phyloP scores from a whole-genome alignment of 2,797 vertebrate species.

The Podarcis lilfordi region DNA sequence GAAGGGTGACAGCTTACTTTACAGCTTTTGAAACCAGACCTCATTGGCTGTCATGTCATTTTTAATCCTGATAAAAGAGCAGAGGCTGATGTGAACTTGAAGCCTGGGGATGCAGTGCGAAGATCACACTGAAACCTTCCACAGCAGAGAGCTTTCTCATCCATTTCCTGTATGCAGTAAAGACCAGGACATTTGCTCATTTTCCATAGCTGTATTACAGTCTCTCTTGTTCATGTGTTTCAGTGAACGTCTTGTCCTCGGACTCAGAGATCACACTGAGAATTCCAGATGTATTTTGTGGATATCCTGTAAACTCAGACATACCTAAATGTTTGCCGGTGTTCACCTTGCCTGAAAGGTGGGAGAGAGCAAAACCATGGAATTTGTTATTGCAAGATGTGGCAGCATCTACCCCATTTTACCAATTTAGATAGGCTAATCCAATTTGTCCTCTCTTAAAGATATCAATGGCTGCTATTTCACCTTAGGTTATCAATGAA shows the following conservation, averaged over 20 bases:
- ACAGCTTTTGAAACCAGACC: conserved; percentile 68
- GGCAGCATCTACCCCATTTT: too few species aligned
- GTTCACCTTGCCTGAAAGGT: background rate
- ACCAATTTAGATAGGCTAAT: too few species aligned
- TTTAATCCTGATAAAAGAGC: conserved; percentile 75
- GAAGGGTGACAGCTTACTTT: conserved; percentile 73
- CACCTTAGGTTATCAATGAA: too few species aligned
- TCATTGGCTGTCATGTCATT: conserved; percentile 69
- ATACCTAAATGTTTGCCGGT: background rate
- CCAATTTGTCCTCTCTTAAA: too few species aligned
- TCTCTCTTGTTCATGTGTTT: background rate
- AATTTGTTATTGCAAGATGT: too few species aligned
- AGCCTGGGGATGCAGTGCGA: conserved; percentile 47
- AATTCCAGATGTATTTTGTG: background rate
- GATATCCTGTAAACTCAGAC: background rate
- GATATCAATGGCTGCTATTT: too few species aligned
- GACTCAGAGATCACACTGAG: background rate
- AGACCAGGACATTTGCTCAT: background rate
- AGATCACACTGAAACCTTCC: conserved; percentile 18
- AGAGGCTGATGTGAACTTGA: conserved; percentile 55
- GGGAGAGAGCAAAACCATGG: too few species aligned
- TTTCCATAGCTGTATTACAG: conserved; percentile 30
- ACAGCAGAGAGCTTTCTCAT: conserved; percentile 4
- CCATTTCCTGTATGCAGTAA: conserved; percentile 10
- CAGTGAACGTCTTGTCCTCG: background rate